Base-by-base conservation (phyloP, 1,140 invertebrate species). In the Lordiphosa collinella region DNA sequence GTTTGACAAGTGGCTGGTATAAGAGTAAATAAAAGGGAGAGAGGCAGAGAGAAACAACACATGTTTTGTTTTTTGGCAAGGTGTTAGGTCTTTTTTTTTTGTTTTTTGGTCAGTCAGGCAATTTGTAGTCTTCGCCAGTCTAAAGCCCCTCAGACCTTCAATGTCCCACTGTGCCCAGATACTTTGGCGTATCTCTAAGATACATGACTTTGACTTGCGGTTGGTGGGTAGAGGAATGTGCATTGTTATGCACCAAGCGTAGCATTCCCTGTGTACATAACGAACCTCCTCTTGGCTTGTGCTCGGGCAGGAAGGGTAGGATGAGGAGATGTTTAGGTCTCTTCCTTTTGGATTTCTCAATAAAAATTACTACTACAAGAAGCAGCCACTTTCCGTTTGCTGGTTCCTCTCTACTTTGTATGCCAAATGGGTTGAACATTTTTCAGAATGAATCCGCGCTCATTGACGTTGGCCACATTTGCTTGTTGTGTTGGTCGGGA, bases 181-280 rank as follows among this genome's bases (percentile, higher is more conserved):
- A 32, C 13, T 38, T 40, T 55, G 64, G 44, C 50, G 43, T 49
- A 43, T 62, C 57, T 44, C 22, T n/a, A 25, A 50, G 53, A 66
- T 66, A 66, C 62, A 46, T 34, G 61, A 43, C 58, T 41, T 31
- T 29, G 47, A 58, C 54, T 49, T 56, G 63, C 32, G 58, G 37
- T 36, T 35, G 18, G 16, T 38, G 52, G 61, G 43, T 40, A 47
- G 62, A 46, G 18, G 37, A 62, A 54, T 57, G 57, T 48, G 63
- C 61, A 64, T 80, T 80, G 73, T 70, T 80, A 80, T 80, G 75
- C 76, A 54, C 25, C 60, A 58, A 57, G 70, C 70, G 76, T 75
- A 56, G 76, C 65, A 44, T 44, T 69, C 74, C 50, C 29, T 51
- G 43, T 48, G 13, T 18, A 18, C 49, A 14, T 36, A 47, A 32